phyloP scores from a whole-genome alignment of 2,797 vertebrate genomes.

The Denticeps clupeoides region DNA sequence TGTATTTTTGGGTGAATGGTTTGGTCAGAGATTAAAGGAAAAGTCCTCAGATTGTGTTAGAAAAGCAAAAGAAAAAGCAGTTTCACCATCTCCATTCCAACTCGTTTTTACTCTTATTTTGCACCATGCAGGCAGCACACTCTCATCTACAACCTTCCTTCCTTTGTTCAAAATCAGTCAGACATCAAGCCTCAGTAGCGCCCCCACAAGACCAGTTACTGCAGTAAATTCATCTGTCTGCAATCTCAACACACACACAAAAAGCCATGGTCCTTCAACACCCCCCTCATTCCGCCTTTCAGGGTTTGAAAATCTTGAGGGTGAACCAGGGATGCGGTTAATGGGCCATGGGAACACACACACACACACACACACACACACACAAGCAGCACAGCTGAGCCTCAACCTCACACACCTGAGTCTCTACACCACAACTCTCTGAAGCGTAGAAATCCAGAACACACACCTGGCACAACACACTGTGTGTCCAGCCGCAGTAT shows the following conservation, averaged over 20 bases:
- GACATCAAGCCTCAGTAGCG: no score
- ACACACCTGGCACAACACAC: neutral
- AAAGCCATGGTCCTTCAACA: constrained; percentile 40
- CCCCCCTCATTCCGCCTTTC: constrained; percentile 41
- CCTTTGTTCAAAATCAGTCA: no score
- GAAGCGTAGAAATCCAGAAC: neutral
- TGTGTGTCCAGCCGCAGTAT: neutral
- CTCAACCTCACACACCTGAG: constrained; percentile 50
- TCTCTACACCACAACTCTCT: constrained; percentile 42
- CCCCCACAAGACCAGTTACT: no score
- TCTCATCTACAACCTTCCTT: no score
- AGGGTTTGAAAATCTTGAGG: constrained; percentile 48
- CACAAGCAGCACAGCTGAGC: constrained; percentile 10
- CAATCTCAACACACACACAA: constrained; percentile 9
- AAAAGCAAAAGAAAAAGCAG: no score
- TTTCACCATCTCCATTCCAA: no score
- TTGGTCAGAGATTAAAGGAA: no score
- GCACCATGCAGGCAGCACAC: no score
- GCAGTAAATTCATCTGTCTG: no score
- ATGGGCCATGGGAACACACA: constrained; percentile 45
- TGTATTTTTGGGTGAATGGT: no score
- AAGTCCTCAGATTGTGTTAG: no score
- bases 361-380: constrained; percentile 2
- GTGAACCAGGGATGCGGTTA: constrained; percentile 53
- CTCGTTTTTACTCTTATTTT: no score